Percentiles rank a stretch among this genome's conserved stretches.
Evolutionary conservation across 2,888 invertebrate species (phyloP).

Genomic region (Lysandra coridon): DNA sequence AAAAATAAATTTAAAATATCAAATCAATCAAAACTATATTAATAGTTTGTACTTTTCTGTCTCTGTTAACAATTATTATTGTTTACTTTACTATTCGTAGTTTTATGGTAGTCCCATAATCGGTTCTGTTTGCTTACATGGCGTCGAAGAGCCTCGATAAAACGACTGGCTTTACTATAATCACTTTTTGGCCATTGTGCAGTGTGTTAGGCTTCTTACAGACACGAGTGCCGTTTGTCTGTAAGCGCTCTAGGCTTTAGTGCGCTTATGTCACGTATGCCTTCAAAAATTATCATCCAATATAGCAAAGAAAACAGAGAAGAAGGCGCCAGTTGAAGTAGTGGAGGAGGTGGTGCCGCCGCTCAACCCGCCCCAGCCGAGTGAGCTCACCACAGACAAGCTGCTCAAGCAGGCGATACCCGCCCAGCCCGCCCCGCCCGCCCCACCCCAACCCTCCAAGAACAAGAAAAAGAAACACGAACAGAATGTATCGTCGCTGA

Average conservation of each 20-base stretch:
- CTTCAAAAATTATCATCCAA: not conserved
- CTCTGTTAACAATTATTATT: no score
- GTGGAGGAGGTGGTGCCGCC: constrained; percentile 65
- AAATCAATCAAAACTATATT: no score
- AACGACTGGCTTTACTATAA: not conserved
- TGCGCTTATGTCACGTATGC: no score
- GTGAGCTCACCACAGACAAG: constrained; percentile 71
- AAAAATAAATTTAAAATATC: no score
- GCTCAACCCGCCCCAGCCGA: constrained; percentile 66
- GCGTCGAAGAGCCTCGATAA: not conserved
- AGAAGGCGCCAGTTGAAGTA: constrained; percentile 52
- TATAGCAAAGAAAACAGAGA: constrained; percentile 65
- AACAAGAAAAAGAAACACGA: constrained; percentile 71
- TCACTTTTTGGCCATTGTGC: not conserved
- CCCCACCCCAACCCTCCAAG: constrained; percentile 55
- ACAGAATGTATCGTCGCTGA: constrained; percentile 65
- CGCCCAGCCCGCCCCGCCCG: constrained; percentile 46
- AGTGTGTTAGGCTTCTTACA: no score
- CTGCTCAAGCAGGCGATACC: constrained; percentile 64
- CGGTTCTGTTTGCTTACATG: no score
- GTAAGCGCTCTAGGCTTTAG: no score
- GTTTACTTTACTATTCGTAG: no score
- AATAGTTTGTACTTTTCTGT: no score
- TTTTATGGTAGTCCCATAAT: no score
- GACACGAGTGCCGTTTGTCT: no score